These are phyloP conservation scores for Enteromius treurensis DNA, from an alignment of 2,797 vertebrate genomes.

Conservation along the genomic window DNA sequence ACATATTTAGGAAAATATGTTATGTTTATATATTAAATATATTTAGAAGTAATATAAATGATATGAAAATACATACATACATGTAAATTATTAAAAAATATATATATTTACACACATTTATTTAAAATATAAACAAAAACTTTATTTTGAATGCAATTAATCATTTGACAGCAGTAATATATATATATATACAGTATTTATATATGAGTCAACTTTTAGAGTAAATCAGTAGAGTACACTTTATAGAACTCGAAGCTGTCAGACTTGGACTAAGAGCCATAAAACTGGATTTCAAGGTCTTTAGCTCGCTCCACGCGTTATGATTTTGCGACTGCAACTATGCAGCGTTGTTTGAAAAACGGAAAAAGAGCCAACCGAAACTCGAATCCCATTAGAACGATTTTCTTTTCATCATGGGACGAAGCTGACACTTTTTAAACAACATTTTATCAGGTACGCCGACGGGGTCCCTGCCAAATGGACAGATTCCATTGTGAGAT, in stretches of 20 bases:
- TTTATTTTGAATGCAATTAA: no score
- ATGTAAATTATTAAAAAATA: no score
- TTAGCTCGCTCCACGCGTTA: neutral
- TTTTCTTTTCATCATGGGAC: conserved; percentile 61
- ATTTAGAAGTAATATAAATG: no score
- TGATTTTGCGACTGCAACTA: neutral
- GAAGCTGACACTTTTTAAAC: conserved; percentile 74
- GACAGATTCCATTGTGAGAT: conserved; percentile 86
- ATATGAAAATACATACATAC: no score
- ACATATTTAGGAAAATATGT: no score
- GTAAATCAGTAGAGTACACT: neutral
- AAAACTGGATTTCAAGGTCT: conserved; percentile 12
- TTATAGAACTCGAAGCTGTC: neutral
- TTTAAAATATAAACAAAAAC: no score
- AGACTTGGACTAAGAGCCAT: neutral
- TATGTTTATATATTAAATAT: no score
- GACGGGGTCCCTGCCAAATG: conserved; percentile 83
- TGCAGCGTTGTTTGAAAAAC: conserved; percentile 28
- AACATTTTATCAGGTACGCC: conserved; percentile 68
- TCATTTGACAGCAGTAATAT: no score
- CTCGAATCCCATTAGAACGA: conserved; percentile 50
- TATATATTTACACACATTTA: no score
- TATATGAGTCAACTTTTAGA: neutral
- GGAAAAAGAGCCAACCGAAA: conserved; percentile 58
- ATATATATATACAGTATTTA: no score